A percentile compares a stretch with the other conserved stretches of the same genome.
Evolutionary conservation across 2,113 vertebrate genomes (phyloP).

Genomic region (Benitochromis conjunctus): DNA sequence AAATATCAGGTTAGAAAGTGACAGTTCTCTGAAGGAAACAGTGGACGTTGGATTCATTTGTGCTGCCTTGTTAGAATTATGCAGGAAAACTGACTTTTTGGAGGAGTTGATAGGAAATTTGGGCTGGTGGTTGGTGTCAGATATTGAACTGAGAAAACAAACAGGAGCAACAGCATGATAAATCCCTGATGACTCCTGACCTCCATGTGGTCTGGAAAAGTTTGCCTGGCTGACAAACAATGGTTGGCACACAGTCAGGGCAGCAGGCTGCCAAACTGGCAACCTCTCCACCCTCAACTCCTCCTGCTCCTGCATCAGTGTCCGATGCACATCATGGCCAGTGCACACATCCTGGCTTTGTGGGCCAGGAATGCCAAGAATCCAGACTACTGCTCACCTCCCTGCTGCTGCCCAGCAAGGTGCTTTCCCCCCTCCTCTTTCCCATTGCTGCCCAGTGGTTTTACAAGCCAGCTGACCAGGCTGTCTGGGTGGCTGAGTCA

Average conservation of each 20-base stretch:
- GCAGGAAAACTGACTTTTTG: background rate
- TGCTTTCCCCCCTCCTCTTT: background rate
- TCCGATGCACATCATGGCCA: conserved; percentile 34
- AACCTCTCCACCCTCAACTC: background rate
- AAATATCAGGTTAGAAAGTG: background rate
- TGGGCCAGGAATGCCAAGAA: conserved; percentile 73
- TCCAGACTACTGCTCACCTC: conserved; percentile 48
- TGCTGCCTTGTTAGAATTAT: background rate
- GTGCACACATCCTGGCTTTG: conserved; percentile 79
- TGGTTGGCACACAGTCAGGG: conserved; percentile 63
- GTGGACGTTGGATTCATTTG: background rate
- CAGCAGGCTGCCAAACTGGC: conserved; percentile 37
- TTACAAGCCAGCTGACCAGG: background rate
- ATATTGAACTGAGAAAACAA: conserved; percentile 23
- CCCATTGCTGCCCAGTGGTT: background rate
- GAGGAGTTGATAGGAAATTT: background rate
- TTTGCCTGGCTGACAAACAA: conserved; percentile 73
- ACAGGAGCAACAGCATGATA: background rate
- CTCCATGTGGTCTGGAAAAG: conserved; percentile 65
- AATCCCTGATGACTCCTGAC: conserved; percentile 35
- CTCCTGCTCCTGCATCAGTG: conserved; percentile 39
- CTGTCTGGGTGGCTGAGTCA: conserved; percentile 12
- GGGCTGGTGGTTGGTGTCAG: background rate
- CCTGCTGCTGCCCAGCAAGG: conserved; percentile 44
- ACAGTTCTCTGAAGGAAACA: background rate